A percentile compares a stretch with the other conserved stretches of the same genome.
Evolutionary conservation across 37 sponge, comb jelly and placozoan genomes (phyloP).

Genomic region (Halisarca cf. caerulea): DNA sequence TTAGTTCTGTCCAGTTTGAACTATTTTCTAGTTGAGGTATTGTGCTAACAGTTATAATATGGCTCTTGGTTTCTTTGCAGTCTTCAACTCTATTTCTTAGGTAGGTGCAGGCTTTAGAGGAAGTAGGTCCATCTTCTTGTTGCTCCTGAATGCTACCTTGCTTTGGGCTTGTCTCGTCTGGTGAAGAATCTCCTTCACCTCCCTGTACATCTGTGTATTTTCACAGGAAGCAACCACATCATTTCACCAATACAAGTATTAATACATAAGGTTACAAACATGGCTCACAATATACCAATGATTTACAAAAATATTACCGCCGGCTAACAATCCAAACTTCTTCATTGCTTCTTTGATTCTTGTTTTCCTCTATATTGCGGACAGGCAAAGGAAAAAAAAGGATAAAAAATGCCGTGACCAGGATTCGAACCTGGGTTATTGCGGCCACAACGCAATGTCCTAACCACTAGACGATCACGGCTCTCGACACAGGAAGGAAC

Average conservation of each 20-base stretch:
- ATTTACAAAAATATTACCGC: too few relatives aligned
- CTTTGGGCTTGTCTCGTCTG: too few relatives aligned
- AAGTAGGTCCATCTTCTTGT: too few relatives aligned
- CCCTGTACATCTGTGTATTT: too few relatives aligned
- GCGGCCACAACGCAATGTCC: constrained; percentile 97
- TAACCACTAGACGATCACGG: constrained; percentile 99
- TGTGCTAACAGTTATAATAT: constrained; percentile 3
- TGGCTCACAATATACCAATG: too few relatives aligned
- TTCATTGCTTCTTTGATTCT: constrained; percentile 5
- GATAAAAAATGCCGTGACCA: constrained; percentile 86
- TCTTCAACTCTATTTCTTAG: not conserved
- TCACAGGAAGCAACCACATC: too few relatives aligned
- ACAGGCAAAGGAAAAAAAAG: not conserved
- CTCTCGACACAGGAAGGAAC: not conserved
- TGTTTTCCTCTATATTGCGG: not conserved
- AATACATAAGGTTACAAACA: too few relatives aligned
- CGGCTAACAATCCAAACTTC: not conserved
- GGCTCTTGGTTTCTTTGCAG: not conserved
- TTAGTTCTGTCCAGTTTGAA: constrained; percentile 15
- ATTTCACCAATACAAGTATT: too few relatives aligned
- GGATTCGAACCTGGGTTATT: constrained; percentile 97
- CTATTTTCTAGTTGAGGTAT: constrained; percentile 7
- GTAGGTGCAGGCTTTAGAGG: too few relatives aligned
- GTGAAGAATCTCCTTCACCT: too few relatives aligned
- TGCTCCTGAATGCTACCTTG: not conserved